Conservation (phyloP, 2,113 vertebrate genomes). For the Varanus salvator region DNA sequence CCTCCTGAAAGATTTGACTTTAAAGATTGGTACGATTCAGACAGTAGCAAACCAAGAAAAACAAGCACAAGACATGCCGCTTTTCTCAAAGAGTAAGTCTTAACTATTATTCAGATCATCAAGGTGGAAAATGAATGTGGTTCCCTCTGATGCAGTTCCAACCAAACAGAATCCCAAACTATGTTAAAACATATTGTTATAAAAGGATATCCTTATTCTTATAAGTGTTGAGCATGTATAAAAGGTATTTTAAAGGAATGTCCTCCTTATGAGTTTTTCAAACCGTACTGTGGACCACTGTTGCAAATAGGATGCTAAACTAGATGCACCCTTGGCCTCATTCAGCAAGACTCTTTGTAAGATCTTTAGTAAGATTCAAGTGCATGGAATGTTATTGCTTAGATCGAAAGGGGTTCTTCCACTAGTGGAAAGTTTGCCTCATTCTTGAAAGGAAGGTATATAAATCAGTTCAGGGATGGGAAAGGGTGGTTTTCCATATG, state of each 20-base stretch:
- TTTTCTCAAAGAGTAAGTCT: slow-evolving; percentile 81
- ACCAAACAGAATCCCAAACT: background rate
- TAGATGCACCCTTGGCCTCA: too few relatives aligned
- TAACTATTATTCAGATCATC: background rate
- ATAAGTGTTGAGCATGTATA: background rate
- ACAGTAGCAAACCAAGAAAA: slow-evolving; percentile 81
- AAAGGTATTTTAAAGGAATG: background rate
- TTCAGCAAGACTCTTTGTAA: too few relatives aligned
- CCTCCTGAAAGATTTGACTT: slow-evolving; percentile 81
- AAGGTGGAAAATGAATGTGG: background rate
- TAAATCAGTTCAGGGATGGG: background rate
- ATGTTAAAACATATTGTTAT: background rate
- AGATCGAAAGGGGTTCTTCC: background rate
- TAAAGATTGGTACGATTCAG: slow-evolving; percentile 79
- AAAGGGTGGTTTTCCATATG: too few relatives aligned
- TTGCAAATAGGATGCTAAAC: background rate
- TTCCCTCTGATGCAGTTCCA: background rate
- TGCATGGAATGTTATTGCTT: background rate
- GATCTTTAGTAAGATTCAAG: background rate
- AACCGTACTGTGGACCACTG: background rate
- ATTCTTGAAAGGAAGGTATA: background rate
- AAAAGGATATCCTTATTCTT: background rate
- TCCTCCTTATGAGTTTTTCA: background rate
- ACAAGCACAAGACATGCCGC: slow-evolving; percentile 80
- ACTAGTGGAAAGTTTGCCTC: too few relatives aligned